Evolutionary conservation across 2,113 vertebrate species (phyloP), one percentile per base, ranked within the genome.

Genomic region (Coreoperca whiteheadi): DNA sequence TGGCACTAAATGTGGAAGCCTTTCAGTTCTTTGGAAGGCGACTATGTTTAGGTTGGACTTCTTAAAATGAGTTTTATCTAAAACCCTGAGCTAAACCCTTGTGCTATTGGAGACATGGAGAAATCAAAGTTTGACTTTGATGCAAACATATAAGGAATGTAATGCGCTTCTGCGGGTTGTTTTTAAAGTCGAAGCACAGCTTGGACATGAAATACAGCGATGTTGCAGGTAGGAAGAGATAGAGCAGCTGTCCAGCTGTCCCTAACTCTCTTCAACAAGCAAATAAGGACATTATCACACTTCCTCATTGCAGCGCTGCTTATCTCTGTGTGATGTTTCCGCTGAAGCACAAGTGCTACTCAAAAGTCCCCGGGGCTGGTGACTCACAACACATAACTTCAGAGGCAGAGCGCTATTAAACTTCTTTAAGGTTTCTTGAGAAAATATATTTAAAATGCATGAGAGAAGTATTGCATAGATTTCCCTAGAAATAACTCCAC

Each of bases 401-500:
- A 8, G 18, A 85, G 81, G 79, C 81, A 66, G 67, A 77, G 56
- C 12, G 20, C 21, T 18, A 0, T 4, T 1, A 15, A n/a, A 34
- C 28, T 25, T 18, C 21, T 25, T 15, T 32, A 70, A 70, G 65
- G 56, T 65, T 60, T 77, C 46, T 12, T 30, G 23, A 60, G 56
- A 74, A 68, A 39, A 78, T 37, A 70, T 32, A 70, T 77, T 57
- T 57, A n/a, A 88, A 68, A 80, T 51, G 28, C 23, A 71, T 15
- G 20, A 75, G 57, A 85, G 43, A 74, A 68, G 74, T 69, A 72
- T 88, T 92, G 91, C 90, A 92, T 91, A 89, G 91, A 87, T 84
- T 57, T 84, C 61, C 77, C 73, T 71, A 71, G 21, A 86, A 63
- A 79, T 57, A n/a, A 46, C 53, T 72, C 32, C 11, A 41, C 41